Conservation (phyloP, 1,140 invertebrate species). For the Calosoma granatense region DNA sequence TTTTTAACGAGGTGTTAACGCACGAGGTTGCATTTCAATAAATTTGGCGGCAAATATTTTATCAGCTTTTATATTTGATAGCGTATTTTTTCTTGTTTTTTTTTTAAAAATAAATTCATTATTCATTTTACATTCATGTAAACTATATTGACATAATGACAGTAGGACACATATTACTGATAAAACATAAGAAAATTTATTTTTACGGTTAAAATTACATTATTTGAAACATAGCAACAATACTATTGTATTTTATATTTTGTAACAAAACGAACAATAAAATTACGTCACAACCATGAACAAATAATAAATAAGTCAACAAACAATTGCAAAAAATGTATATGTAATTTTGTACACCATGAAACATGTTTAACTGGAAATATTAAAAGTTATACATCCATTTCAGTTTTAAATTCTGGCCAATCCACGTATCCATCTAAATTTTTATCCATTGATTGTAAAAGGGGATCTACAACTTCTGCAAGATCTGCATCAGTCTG, state of each 20-base stretch:
- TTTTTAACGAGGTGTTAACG: too few relatives aligned
- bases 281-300: background rate
- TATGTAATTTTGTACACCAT: too few relatives aligned
- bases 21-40: too few relatives aligned
- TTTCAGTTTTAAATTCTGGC: slow-evolving; percentile 48
- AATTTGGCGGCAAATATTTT: too few relatives aligned
- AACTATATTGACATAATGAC: too few relatives aligned
- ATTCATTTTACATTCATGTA: too few relatives aligned
- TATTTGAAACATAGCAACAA: background rate
- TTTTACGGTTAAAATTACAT: background rate
- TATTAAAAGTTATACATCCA: too few relatives aligned
- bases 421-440: slow-evolving; percentile 70
- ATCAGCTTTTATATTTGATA: too few relatives aligned
- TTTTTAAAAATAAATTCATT: too few relatives aligned
- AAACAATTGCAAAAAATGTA: background rate
- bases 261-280: background rate
- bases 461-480: slow-evolving; percentile 58
- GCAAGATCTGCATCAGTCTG: slow-evolving; percentile 49
- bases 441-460: slow-evolving; percentile 61
- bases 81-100: too few relatives aligned
- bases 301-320: background rate
- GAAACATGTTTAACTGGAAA: too few relatives aligned
- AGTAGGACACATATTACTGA: too few relatives aligned
- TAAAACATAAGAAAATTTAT: background rate
- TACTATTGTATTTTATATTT: background rate